Evolutionary conservation across 2,113 vertebrate genomes (phyloP), one percentile per base, ranked within the genome.

Genomic region (Opisthocomus hoazin): DNA sequence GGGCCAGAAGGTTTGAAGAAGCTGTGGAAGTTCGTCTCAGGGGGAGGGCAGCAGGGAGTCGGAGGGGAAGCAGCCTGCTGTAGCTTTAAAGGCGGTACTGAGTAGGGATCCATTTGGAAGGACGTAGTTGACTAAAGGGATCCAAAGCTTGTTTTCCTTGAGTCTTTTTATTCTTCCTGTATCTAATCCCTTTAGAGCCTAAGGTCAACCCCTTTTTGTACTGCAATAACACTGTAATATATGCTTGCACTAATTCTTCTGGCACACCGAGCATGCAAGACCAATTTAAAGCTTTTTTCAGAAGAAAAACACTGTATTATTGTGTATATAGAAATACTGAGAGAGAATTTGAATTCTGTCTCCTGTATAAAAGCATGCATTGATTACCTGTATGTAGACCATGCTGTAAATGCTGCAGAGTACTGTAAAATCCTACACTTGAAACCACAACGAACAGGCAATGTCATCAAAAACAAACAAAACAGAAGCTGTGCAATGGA

Each of bases 371-470:
- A 97, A 98, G 99, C 99, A 99, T 99, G 99, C 98, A 96, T 97
- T 96, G 96, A 98, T 97, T 96, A 93, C 96, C 92, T 97, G 96
- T 97, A 97, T 97, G 96, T 97, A 97, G 95, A 97, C 98, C 94
- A 96, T 96, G 97, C 97, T 98, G 98, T 98, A 98, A 97, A 98
- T 98, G 98, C 97, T 98, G 98, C 97, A 97, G 97, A 98, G 97
- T 98, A 98, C 98, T 98, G 98, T 98, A 98, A 98, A 98, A 98
- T 99, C 98, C 99, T 98, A 99, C 98, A 99, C 98, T 99, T 99
- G 99, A 99, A 98, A 98, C 97, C 96, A 98, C 98, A 97, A 98
- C 68, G 92, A 97, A 95, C 93, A 94, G 96, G 95, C 96, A 95
- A 97, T 91, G 95, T 96, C 84, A 97, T 98, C 94, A 96, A 98